A percentile compares a stretch with the other conserved stretches of the same genome.
Evolutionary conservation across 2,797 vertebrate genomes (phyloP).

Genomic region (Streptopelia turtur): DNA sequence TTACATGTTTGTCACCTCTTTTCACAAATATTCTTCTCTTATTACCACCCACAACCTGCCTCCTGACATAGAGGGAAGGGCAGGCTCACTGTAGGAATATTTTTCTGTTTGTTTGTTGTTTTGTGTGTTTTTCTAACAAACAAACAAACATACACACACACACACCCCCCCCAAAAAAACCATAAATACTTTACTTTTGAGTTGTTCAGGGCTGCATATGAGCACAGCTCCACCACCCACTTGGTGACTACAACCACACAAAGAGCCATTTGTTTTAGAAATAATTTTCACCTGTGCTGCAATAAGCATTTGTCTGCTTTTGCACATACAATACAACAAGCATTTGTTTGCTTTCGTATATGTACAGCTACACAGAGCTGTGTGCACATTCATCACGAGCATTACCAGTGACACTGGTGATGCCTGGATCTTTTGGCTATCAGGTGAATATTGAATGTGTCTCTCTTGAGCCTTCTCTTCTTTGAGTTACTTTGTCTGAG

Average conservation of each 20-base stretch:
- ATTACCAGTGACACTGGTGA: not conserved
- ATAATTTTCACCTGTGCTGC: not conserved
- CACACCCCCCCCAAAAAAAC: not conserved
- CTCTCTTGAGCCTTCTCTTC: not conserved
- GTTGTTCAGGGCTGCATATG: not conserved
- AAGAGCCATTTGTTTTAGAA: not conserved
- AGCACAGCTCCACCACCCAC: not conserved
- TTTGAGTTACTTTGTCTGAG: not conserved
- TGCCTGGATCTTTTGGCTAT: not conserved
- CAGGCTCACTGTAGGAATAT: not conserved
- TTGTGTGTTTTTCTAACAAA: too few species aligned
- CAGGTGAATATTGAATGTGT: not conserved
- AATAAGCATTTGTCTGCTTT: not conserved
- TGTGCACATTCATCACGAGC: not conserved
- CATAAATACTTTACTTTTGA: not conserved
- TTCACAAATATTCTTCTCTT: not conserved
- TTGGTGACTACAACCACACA: not conserved
- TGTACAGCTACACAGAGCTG: not conserved
- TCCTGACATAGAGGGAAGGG: not conserved
- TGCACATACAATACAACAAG: not conserved
- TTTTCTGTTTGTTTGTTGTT: not conserved
- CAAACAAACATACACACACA: too few species aligned
- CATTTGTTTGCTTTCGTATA: not conserved
- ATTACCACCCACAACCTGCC: not conserved
- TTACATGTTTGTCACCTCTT: not conserved